These are phyloP conservation scores for Bostrychus sinensis DNA, from an alignment of 2,113 vertebrate species.

Conservation along the genomic window DNA sequence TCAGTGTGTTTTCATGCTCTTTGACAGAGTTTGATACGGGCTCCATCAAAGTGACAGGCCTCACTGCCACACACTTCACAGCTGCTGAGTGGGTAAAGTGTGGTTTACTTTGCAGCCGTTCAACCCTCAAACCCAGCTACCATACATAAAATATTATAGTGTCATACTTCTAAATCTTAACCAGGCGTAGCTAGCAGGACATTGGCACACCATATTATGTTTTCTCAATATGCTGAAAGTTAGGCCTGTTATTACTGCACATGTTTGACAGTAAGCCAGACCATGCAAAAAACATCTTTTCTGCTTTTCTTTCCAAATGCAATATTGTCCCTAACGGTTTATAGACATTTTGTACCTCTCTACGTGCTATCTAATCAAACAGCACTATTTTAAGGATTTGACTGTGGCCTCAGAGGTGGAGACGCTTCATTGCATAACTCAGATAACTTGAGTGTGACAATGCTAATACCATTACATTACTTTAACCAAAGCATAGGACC, in stretches of 20 bases:
- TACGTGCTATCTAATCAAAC: background rate
- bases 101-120: background rate
- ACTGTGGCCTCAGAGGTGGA: background rate
- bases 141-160: slow-evolving; percentile 10
- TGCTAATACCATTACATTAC: background rate
- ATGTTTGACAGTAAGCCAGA: slow-evolving; percentile 12
- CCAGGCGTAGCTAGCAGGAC: background rate
- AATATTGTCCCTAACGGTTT: background rate
- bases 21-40: slow-evolving; percentile 52
- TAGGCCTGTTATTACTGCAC: slow-evolving; percentile 1
- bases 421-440: slow-evolving; percentile 2
- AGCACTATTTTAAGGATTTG: background rate
- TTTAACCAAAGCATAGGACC: background rate
- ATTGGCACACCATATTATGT: background rate
- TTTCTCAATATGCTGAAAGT: slow-evolving; percentile 9
- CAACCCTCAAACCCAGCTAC: background rate
- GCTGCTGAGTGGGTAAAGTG: background rate
- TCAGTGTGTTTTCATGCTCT: slow-evolving; percentile 47
- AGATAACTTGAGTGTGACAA: background rate
- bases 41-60: slow-evolving; percentile 48
- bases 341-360: background rate
- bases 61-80: slow-evolving; percentile 21
- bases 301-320: background rate
- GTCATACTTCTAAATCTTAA: slow-evolving; percentile 12
- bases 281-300: background rate